Evolutionary conservation across 92 coral and sea anemone species (phyloP), one percentile per base, ranked within the genome.

Genomic region (Zoanthus sansibaricus): DNA sequence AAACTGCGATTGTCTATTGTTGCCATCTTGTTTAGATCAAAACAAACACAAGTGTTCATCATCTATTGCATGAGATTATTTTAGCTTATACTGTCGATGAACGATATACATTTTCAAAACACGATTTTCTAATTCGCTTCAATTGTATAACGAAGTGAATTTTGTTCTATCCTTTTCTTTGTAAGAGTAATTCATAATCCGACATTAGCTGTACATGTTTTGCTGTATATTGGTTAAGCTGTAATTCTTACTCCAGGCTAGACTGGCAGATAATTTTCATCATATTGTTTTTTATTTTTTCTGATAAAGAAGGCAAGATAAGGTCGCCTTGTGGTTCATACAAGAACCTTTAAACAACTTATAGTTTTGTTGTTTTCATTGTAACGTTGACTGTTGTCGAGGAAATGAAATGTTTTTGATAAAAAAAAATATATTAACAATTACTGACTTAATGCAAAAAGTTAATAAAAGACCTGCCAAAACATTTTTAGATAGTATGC

Each of bases 11-110:
- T 48, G 37, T 47, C 54, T 55, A 9, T 17, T 58, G 54, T 71
- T 71, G 48, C 74, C 72, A 25, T 72, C 14, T 72, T 17, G 77
- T 72, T 72, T 18, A 72, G 51, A 72, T 72, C 20, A 72, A 42
- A 72, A 72, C 77, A 44, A 72, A 15, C 21, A 20, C 48, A 17
- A 75, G n/a, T 18, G n/a, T 74, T 51, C 8, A 25, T 18, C 16
- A 25, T 18, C 16, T n/a, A 48, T n/a, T n/a, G 37, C 15, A 12
- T 21, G 1, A 48, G 61, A 8, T 25, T 17, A 25, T 69, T 49
- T 75, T 37, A 75, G 49, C 18, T 20, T 37, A 37, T 37, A 62
- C 69, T 62, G 7, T 58, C 69, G 25, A 62, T 17, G 30, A 31
- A 17, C 6, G 4, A 9, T 32, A 17, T 62, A 62, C 17, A 21